Conservation (phyloP, 2,797 vertebrate genomes). For the Acanthurus lineatus region DNA sequence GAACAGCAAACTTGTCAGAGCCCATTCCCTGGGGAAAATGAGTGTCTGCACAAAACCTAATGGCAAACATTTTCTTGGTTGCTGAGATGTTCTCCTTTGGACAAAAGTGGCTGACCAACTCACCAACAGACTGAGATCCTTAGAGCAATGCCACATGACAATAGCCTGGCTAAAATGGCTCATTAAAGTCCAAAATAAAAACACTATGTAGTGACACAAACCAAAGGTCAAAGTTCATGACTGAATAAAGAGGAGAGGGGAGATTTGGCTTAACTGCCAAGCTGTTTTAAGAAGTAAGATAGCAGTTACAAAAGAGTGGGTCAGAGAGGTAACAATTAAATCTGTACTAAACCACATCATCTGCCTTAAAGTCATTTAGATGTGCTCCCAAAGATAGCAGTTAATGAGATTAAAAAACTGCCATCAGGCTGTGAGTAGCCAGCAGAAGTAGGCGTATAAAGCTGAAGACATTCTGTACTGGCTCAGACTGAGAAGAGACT, state of each 20-base stretch:
- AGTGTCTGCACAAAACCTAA: conserved; percentile 5
- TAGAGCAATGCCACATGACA: background rate
- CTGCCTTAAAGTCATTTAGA: conserved; percentile 70
- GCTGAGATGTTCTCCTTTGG: conserved; percentile 13
- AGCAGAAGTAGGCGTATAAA: conserved; percentile 53
- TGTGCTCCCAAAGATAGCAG: conserved; percentile 65
- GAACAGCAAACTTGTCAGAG: background rate
- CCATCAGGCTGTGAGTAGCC: conserved; percentile 54
- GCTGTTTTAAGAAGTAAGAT: conserved; percentile 52
- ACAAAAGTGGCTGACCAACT: background rate
- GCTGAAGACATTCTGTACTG: conserved; percentile 46
- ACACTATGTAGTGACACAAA: conserved; percentile 26
- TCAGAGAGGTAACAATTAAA: conserved; percentile 65
- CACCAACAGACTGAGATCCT: background rate
- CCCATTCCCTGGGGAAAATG: background rate
- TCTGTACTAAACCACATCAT: conserved; percentile 69
- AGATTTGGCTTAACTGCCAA: conserved; percentile 29
- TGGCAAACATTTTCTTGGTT: background rate
- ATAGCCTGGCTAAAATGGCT: conserved; percentile 5
- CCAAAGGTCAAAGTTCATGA: conserved; percentile 35
- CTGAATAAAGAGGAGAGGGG: conserved; percentile 29
- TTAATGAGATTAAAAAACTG: conserved; percentile 74
- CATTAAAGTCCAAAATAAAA: conserved; percentile 30
- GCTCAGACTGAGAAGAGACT: conserved; percentile 35
- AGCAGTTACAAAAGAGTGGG: conserved; percentile 42